These are phyloP conservation scores for Danio aesculapii DNA, from an alignment of 2,797 vertebrate species.

Conservation along the genomic window DNA sequence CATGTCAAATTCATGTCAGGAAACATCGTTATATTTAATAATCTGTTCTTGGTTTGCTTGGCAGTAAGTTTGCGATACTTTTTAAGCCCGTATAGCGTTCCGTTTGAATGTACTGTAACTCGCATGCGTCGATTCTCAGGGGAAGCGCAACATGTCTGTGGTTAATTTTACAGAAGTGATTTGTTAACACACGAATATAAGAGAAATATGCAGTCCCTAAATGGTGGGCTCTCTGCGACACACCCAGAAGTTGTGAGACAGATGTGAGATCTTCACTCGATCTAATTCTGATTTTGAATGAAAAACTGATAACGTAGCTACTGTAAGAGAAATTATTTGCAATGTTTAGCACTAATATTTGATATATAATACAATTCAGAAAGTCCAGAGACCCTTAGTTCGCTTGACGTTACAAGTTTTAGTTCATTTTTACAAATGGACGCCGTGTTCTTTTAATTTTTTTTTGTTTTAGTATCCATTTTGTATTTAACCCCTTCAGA, in stretches of 20 bases:
- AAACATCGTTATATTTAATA: neutral
- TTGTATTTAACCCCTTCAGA: constrained; percentile 1
- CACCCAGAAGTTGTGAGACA: constrained; percentile 36
- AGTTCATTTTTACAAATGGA: neutral
- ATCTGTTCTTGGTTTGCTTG: neutral
- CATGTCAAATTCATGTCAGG: neutral
- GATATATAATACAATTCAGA: neutral
- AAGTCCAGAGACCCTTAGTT: neutral
- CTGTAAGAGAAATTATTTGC: neutral
- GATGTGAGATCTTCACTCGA: constrained; percentile 18
- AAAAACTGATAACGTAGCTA: neutral
- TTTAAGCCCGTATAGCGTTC: neutral
- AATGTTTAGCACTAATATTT: neutral
- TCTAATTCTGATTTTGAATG: neutral
- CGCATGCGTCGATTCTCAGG: neutral
- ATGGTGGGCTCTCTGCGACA: constrained; percentile 23
- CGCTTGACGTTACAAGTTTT: neutral
- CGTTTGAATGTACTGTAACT: neutral
- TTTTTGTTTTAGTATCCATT: neutral
- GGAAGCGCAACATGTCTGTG: neutral
- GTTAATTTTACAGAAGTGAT: neutral
- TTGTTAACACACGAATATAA: neutral
- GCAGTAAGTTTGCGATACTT: neutral
- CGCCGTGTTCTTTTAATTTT: neutral
- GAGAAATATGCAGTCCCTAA: neutral